Base-by-base conservation (phyloP, 2,888 invertebrate species). In the Iselma pallidipennis region DNA sequence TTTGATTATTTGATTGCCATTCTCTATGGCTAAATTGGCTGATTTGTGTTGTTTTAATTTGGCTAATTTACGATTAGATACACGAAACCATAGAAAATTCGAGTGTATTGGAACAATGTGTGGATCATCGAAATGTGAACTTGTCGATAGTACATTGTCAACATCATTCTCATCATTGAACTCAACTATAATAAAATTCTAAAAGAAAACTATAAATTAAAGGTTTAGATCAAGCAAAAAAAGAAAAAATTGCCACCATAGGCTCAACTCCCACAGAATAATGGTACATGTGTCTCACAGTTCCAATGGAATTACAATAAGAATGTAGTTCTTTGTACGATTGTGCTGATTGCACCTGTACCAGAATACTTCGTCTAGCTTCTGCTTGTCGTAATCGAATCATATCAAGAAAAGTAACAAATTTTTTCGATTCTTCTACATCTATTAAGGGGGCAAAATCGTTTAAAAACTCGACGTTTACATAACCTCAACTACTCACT, bases 121-220 rank as follows among this genome's bases (percentile, higher is more conserved):
- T 10, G 82, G 66, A 29, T 86, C 85, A 57, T 86, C 85, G 51
- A 86, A 81, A 74, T 88, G 88, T 0, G 84, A 82, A 69, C 89
- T 86, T 2, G 81, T 80, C 48, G 78, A 73, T n/a, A 91, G 78
- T 1, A 89, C 81, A 26, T 85, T 83, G 14, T 83, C 76, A 0
- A 89, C 84, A 67, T 86, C 83, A 2, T 81, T 76, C 70, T 83
- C 82, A 10, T 84, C 81, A 3, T 81, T 80, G 79, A 90, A 93
- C 82, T 94, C 93, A 52, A 94, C 83, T 31, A 94, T 82, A 78
- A 92, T 88, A 75, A 91, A 92, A 78, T 91, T 87, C 87, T 91
- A 81, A 53, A 78, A 80, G 59, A 61, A 55, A 48, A 65, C 16
- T n/a, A n/a, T 52, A n/a, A 6, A 33, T 14, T n/a, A 33, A n/a